phyloP scores from a whole-genome alignment of 1,140 invertebrate genomes.

The Hesperophylax magnus region DNA sequence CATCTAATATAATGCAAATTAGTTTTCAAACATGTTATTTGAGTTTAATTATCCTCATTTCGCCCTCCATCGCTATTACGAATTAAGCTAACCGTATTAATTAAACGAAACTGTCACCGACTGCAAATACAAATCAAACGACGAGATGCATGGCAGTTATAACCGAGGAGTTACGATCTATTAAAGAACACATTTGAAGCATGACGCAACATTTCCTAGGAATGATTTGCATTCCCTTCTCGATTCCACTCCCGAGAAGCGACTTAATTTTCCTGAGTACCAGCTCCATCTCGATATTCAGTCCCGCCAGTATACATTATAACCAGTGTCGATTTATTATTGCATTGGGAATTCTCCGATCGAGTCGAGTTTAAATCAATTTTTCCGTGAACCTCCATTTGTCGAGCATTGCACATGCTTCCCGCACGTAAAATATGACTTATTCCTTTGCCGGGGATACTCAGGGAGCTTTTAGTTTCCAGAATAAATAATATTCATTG shows the following conservation, averaged over 20 bases:
- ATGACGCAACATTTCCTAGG: conserved; percentile 1
- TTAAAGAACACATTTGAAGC: not conserved
- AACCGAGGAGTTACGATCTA: conserved; percentile 14
- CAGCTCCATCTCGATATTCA: not conserved
- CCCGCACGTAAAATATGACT: conserved; percentile 29
- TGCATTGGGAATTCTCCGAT: conserved; percentile 33
- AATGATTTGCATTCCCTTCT: conserved; percentile 19
- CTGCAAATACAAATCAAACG: not conserved
- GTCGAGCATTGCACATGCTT: conserved; percentile 8
- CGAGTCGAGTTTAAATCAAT: conserved; percentile 35
- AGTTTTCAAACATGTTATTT: no score
- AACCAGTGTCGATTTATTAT: conserved; percentile 47
- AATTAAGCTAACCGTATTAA: not conserved
- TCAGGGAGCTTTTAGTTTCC: no score
- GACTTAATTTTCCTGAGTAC: not conserved
- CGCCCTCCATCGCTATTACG: no score
- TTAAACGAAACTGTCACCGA: conserved; percentile 8
- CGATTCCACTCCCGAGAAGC: conserved; percentile 1
- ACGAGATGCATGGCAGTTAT: conserved; percentile 6
- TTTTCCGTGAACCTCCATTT: conserved; percentile 30
- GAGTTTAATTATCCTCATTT: not conserved
- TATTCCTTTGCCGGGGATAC: no score
- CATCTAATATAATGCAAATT: no score
- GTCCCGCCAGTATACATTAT: conserved; percentile 7
- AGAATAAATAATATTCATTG: no score